Percentiles rank a stretch among this genome's conserved stretches.
Conservation (phyloP, 2,797 vertebrate species). For the Pygocentrus nattereri region DNA sequence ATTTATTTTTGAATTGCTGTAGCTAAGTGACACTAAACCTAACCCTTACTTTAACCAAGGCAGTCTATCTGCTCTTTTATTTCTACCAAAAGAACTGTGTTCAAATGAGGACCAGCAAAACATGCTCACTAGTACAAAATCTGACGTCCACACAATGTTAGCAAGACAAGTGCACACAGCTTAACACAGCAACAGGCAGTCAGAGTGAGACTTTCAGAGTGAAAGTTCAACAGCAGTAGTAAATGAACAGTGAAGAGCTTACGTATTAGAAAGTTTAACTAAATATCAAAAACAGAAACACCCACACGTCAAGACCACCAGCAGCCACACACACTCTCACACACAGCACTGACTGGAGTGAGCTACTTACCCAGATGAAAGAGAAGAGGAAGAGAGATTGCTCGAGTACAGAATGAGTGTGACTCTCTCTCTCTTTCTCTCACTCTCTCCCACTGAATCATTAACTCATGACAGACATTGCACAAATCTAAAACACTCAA, state of each 20-base stretch:
- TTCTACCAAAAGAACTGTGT: no score
- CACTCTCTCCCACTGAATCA: conserved; percentile 9
- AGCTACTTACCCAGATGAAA: conserved; percentile 30
- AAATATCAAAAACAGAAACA: neutral
- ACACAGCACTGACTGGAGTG: neutral
- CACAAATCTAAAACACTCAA: neutral
- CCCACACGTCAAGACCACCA: neutral
- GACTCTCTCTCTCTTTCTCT: conserved; percentile 6
- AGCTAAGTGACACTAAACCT: no score
- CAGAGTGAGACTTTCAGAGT: neutral
- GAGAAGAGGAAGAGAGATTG: conserved; percentile 6
- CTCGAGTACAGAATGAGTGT: neutral
- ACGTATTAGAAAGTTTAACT: no score
- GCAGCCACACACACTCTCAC: neutral
- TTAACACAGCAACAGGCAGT: neutral
- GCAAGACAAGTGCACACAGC: neutral
- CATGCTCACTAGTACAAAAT: no score
- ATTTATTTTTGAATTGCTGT: no score
- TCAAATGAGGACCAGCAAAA: no score
- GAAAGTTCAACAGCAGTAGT: neutral
- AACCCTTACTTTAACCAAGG: no score
- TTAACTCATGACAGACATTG: conserved; percentile 11
- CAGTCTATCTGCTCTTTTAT: no score
- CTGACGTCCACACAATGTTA: no score
- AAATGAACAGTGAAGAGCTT: neutral